Percentiles rank a stretch among this genome's conserved stretches.
Conservation (phyloP, 2,888 invertebrate species). For the Epinotia demarniana region DNA sequence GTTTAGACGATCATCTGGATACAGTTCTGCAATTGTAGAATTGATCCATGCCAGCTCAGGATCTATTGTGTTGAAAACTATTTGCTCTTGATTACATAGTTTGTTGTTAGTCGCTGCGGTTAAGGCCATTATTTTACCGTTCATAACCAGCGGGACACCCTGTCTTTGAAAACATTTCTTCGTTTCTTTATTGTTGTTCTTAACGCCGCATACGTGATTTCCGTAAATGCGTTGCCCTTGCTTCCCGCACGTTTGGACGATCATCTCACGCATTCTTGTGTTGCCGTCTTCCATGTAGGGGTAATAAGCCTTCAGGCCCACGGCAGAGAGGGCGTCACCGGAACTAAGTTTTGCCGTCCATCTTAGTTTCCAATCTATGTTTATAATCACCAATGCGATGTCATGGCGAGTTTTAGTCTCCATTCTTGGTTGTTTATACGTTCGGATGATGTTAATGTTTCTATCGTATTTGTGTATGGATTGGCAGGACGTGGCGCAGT, state of each 20-base stretch:
- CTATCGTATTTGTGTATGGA: conserved; percentile 21
- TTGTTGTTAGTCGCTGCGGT: conserved; percentile 18
- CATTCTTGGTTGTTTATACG: conserved; percentile 24
- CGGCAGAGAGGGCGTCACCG: background rate
- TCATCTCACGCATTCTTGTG: conserved; percentile 26
- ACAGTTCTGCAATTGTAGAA: conserved; percentile 11
- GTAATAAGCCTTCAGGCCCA: conserved; percentile 32
- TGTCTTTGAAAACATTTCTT: conserved; percentile 33
- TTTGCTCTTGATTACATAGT: conserved; percentile 29
- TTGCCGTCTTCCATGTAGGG: conserved; percentile 18
- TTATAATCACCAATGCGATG: conserved; percentile 33
- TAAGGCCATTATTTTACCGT: conserved; percentile 31
- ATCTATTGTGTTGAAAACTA: conserved; percentile 14
- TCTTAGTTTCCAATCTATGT: conserved; percentile 18
- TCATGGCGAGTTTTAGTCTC: conserved; percentile 15
- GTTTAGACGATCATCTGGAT: conserved; percentile 13
- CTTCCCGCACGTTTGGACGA: conserved; percentile 21
- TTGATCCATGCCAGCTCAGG: conserved; percentile 23
- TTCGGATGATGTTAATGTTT: conserved; percentile 26
- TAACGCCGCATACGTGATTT: conserved; percentile 20
- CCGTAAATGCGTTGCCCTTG: conserved; percentile 2
- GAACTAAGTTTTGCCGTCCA: conserved; percentile 23
- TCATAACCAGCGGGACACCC: conserved; percentile 31
- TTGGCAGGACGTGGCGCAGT: conserved; percentile 33
- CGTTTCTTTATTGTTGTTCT: background rate